Evolutionary conservation across 1,140 invertebrate genomes (phyloP).

Genomic region (Acromyrmex echinatior): DNA sequence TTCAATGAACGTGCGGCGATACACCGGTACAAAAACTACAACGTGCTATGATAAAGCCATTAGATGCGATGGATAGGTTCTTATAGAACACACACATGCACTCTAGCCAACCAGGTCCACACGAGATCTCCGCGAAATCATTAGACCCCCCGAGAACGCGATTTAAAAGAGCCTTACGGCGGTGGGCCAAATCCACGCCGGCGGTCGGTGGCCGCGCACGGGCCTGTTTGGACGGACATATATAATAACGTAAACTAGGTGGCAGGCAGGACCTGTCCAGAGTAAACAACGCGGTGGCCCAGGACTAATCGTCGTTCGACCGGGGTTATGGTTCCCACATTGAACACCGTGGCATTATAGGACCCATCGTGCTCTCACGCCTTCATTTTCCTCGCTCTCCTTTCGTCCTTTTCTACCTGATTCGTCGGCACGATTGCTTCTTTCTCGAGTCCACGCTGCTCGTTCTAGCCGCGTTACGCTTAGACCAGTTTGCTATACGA

Average conservation of each 20-base stretch:
- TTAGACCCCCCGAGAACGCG: constrained; percentile 40
- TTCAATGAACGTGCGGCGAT: too few species aligned
- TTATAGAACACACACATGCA: background rate
- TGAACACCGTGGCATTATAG: constrained; percentile 75
- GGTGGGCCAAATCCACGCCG: constrained; percentile 72
- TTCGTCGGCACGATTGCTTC: constrained; percentile 24
- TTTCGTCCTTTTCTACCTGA: constrained; percentile 53
- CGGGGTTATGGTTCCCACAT: constrained; percentile 78
- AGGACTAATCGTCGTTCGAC: constrained; percentile 77
- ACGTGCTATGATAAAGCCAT: background rate
- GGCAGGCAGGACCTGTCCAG: constrained; percentile 77
- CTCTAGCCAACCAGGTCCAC: background rate
- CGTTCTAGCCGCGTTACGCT: constrained; percentile 31
- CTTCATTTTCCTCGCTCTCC: constrained; percentile 57
- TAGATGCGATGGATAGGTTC: background rate
- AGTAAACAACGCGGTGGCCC: constrained; percentile 78
- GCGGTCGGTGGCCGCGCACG: constrained; percentile 70
- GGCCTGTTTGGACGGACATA: constrained; percentile 69
- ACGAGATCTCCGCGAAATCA: constrained; percentile 51
- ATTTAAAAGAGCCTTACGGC: constrained; percentile 68
- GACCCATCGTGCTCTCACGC: constrained; percentile 74
- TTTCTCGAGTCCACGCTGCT: constrained; percentile 7
- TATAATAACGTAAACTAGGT: constrained; percentile 79
- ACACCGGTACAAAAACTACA: background rate
- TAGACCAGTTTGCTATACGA: constrained; percentile 70